Base-by-base conservation (phyloP, 2,797 vertebrate genomes). In the Tachyglossus aculeatus region DNA sequence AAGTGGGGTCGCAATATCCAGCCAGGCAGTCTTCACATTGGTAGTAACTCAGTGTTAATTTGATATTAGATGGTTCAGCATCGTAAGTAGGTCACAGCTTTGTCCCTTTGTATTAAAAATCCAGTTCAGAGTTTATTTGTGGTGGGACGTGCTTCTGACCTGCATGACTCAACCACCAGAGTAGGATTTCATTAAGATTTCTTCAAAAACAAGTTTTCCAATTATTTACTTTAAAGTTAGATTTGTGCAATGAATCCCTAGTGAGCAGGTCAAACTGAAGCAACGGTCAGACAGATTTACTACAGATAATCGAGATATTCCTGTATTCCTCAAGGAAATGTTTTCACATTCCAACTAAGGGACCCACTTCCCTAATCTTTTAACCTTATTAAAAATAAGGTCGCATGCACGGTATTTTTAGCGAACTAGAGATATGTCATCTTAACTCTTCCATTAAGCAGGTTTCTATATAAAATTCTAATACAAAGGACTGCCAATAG, bases 381-480 rank as follows among this genome's bases (percentile, higher is more conserved):
- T 61, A 80, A 81, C 45, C 52, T 59, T n/a, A 87, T 86, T 69
- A 51, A 10, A 71, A 86, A 69, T 81, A 82, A 27, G 52, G n/a
- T n/a, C 62, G 80, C 67, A 57, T 80, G 39, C 72, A 80, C 63
- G 57, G 67, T 29, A 33, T 56, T 44, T 55, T 81, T 73, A 41
- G 7, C 22, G 39, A 74, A 48, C 52, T 51, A 65, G 86, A 89
- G 83, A 85, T 80, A 74, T 18, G 53, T 64, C 43, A 58, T 73
- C 81, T 85, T 25, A 34, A 52, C 63, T 86, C 53, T 64, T 40
- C 74, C 0, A 39, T 80, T 83, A 89, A 88, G 81, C 71, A 80
- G 69, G 71, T 82, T 71, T 77, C 80, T 83, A 52, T 56, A 65
- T 63, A 43, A 19, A 71, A 79, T 71, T 79, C 59, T 57, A 77